Percentiles rank a stretch among this genome's conserved stretches.
phyloP scores from a whole-genome alignment of 2,113 vertebrate species.

The Numenius arquata region DNA sequence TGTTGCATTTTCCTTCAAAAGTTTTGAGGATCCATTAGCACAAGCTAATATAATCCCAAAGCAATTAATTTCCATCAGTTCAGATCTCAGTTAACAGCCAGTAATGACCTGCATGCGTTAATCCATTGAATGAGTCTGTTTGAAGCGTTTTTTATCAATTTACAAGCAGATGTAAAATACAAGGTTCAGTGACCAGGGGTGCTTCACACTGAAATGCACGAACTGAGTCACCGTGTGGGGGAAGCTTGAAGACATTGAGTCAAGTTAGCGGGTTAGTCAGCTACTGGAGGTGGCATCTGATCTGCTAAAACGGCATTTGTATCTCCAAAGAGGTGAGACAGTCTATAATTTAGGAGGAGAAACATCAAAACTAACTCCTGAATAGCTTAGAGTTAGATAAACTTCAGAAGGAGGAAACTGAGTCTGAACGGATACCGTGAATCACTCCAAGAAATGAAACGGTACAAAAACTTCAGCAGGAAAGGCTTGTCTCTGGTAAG shows the following conservation, averaged over 20 bases:
- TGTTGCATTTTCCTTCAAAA: not conserved
- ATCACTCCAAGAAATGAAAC: not conserved
- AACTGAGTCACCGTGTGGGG: constrained; percentile 12
- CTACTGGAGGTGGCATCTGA: not conserved
- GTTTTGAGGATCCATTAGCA: not conserved
- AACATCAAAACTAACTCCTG: not conserved
- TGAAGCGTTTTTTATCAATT: not conserved
- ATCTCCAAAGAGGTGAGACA: not conserved
- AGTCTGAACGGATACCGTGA: not conserved
- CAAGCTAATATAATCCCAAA: not conserved
- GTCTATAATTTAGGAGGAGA: not conserved
- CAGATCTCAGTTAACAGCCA: not conserved
- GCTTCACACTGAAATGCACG: not conserved
- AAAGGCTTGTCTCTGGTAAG: not conserved
- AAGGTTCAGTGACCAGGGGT: not conserved
- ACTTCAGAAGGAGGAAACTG: not conserved
- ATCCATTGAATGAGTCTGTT: not conserved
- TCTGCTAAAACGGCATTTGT: not conserved
- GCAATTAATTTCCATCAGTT: not conserved
- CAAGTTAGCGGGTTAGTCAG: not conserved
- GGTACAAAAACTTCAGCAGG: not conserved
- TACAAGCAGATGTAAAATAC: not conserved
- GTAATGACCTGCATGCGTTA: not conserved
- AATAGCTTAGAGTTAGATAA: not conserved
- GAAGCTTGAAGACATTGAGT: not conserved